Base-by-base conservation (phyloP, 2,113 vertebrate genomes). In the Prolemur simus region DNA sequence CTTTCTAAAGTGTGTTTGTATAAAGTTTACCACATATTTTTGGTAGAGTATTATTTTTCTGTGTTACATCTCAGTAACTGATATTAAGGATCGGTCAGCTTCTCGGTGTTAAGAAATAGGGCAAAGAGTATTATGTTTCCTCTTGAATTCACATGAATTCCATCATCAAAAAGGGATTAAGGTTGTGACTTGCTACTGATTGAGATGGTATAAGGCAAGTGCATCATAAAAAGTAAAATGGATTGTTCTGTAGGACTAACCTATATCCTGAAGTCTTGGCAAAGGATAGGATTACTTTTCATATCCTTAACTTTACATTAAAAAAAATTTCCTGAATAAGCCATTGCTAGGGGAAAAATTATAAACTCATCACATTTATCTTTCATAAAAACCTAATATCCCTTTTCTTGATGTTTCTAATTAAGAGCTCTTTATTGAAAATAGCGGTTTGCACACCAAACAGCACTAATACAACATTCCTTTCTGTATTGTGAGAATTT, bases 401-500 rank as follows among this genome's bases (percentile, higher is more conserved):
- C 42, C 29, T 81, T 76, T 17, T 87, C 71, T 87, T 76, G 23
- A 13, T 77, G 74, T 63, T 94, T 96, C 81, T 95, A 71, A 77
- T 76, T 81, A 94, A 82, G 60, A 86, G 34, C 27, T 91, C 78
- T 94, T 85, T 82, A 95, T 78, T 42, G 29, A 91, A 92, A 85
- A 92, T 37, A 64, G 18, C 34, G 45, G 15, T 54, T 82, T 92
- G 23, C 12, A 52, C 10, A 76, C 64, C 45, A 42, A 95, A 89
- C 34, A 78, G 49, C 37, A 93, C 71, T 60, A 76, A 54, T 66
- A 52, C 15, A 89, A 73, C 34, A 77, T 76, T 77, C 8, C 5
- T 76, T 85, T 87, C 54, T 87, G 25, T 76, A 74, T 87, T 84
- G 74, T 91, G 76, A 97, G 83, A 83, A 96, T 66, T 84, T 87